Conservation (phyloP, 2,113 vertebrate genomes). For the Gavia stellata region DNA sequence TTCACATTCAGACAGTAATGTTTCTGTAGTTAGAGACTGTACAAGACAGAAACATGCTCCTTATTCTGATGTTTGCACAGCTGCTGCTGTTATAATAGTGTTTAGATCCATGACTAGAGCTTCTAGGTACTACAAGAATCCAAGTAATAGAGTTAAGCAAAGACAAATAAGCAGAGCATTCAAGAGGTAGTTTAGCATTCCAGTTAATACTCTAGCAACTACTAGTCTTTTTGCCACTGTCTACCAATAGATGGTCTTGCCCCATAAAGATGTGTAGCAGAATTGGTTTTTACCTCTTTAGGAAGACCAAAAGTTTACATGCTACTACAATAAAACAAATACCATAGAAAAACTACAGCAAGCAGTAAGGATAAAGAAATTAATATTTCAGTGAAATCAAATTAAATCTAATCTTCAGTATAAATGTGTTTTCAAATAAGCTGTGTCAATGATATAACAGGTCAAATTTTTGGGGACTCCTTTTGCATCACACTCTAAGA, state of each 20-base stretch:
- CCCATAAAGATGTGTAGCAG: not conserved
- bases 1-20: not conserved
- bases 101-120: not conserved
- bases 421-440: not conserved
- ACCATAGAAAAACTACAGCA: not conserved
- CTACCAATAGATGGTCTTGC: not conserved
- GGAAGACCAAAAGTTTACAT: not conserved
- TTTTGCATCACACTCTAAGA: not conserved
- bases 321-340: not conserved
- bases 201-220: not conserved
- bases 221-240: not conserved
- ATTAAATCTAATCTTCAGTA: not conserved
- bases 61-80: not conserved
- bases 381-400: not conserved
- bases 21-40: not conserved
- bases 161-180: not conserved
- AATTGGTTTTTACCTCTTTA: not conserved
- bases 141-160: not conserved
- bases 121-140: not conserved
- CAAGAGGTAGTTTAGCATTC: not conserved
- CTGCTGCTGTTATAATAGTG: not conserved
- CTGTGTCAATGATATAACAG: not conserved
- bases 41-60: not conserved
- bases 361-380: not conserved
- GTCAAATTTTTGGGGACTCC: not conserved